Evolutionary conservation across 35 echinoderm and acorn worm genomes (phyloP).

Genomic region (Ophioderma brevispina): DNA sequence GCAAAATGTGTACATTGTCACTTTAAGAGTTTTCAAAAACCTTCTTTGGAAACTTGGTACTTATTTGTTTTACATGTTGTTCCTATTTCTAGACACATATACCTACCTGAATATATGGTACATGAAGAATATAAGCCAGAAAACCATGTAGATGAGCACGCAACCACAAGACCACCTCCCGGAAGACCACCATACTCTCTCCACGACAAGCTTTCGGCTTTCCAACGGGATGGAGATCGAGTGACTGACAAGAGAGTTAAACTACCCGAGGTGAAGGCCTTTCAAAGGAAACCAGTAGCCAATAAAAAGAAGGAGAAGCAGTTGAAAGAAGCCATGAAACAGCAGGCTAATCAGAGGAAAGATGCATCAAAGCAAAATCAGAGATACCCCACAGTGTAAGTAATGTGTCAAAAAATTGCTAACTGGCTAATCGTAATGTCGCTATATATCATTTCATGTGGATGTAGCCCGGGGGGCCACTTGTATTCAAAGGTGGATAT

Average conservation of each 20-base stretch:
- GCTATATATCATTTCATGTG: too few relatives aligned
- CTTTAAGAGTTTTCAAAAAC: too few relatives aligned
- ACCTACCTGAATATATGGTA: conserved; percentile 98
- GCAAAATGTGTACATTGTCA: too few relatives aligned
- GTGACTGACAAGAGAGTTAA: conserved; percentile 89
- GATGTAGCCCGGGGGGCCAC: too few relatives aligned
- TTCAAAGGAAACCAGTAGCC: conserved; percentile 19
- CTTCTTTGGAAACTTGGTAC: too few relatives aligned
- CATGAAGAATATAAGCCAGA: conserved; percentile 73
- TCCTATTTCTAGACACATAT: neutral
- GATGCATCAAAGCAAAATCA: neutral
- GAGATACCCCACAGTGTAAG: neutral
- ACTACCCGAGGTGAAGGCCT: conserved; percentile 55
- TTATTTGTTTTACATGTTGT: neutral
- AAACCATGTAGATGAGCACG: conserved; percentile 31
- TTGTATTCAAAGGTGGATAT: too few relatives aligned
- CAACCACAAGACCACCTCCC: neutral
- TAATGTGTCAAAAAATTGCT: too few relatives aligned
- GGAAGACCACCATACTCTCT: conserved; percentile 78
- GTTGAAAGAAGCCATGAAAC: conserved; percentile 20
- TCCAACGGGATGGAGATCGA: conserved; percentile 73
- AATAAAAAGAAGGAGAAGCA: conserved; percentile 19
- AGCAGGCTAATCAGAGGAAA: neutral
- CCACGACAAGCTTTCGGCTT: conserved; percentile 75
- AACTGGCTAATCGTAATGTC: too few relatives aligned